Base-by-base conservation (phyloP, 2,797 vertebrate species). In the Hippocampus kuda region DNA sequence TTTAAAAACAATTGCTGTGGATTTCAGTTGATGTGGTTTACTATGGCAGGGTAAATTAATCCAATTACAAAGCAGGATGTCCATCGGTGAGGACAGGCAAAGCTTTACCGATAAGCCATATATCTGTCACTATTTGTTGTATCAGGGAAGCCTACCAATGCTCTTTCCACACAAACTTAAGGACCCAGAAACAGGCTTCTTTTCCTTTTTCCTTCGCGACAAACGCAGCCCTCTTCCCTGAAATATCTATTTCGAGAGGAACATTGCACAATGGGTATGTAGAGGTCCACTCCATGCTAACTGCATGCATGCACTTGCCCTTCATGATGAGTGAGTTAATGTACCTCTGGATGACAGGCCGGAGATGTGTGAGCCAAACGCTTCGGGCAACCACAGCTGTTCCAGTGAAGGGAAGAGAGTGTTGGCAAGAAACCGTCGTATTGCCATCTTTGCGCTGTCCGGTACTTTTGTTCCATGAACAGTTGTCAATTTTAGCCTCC, bases 341-440 rank as follows among this genome's bases (percentile, higher is more conserved):
- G 77, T 85, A 79, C 83, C 78, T 76, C 46, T 56, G 80, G 70
- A 81, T 89, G 91, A 87, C 86, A 90, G 85, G 83, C 80, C n/a
- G 4, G 84, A 84, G 78, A 86, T 4, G 10, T 57, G 80, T 72
- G 75, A 69, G 72, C 2, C 27, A 79, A 77, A 73, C 0, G 78
- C 81, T 86, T 79, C 85, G 84, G 86, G 79, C 72, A 76, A 85
- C 80, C 84, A 80, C 86, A 91, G 87, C 86, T 92, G 86, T 87
- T 91, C 75, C 66, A 68, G 70, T 69, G 64, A 71, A 49, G 56
- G 61, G 41, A 72, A 66, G 70, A 65, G 56, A 61, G 38, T 34
- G 11, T 68, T 44, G 44, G 66, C 7, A 42, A 68, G n/a, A 68
- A 56, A 42, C 2, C 22, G 13, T 9, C 42, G 41, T 49, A 18